Evolutionary conservation across 2,113 vertebrate species (phyloP), one percentile per base, ranked within the genome.

Genomic region (Dendrocopos noguchii): DNA sequence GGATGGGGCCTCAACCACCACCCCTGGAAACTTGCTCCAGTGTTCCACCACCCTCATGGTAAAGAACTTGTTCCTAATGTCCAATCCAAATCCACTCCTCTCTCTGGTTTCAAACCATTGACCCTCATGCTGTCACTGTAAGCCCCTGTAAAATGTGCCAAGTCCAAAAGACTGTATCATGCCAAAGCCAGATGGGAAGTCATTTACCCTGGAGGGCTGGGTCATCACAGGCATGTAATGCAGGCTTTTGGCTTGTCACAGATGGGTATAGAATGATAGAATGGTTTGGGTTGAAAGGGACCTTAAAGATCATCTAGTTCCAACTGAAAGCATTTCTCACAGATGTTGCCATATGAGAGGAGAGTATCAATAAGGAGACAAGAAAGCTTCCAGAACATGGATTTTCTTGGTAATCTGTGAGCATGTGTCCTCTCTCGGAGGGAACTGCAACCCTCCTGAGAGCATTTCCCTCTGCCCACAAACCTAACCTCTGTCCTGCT

Each of bases 401-500:
- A 70, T 75, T 59, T 59, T 92, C 74, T 64, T 74, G 88, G 8
- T 73, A 46, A 84, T 79, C 86, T 66, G 21, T 3, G 57, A 90
- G 86, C 92, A 84, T 2, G 44, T 80, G 90, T 85, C 88, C 86
- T 88, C 0, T 0, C 50, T 88, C 44, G 0, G 6, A 81, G 85
- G 77, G 92, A 91, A 44, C 70, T 6, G 3, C 80, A 87, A 0
- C 3, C 3, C 86, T 95, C 80, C 86, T 88, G 28, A 60, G 91
- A 96, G 78, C 87, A 17, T 63, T 94, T 77, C 78, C 67, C 67
- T 80, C 71, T 89, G 59, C 91, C 92, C 33, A 20, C 91, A 84
- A 84, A 67, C 63, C 84, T 92, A 78, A 94, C 90, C 86, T 78
- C 94, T 66, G 50, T 95, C 92, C 92, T 76, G 90, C 94, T 82